A percentile compares a stretch with the other conserved stretches of the same genome.
phyloP scores from a whole-genome alignment of 2,797 vertebrate genomes.

The Mustela erminea region DNA sequence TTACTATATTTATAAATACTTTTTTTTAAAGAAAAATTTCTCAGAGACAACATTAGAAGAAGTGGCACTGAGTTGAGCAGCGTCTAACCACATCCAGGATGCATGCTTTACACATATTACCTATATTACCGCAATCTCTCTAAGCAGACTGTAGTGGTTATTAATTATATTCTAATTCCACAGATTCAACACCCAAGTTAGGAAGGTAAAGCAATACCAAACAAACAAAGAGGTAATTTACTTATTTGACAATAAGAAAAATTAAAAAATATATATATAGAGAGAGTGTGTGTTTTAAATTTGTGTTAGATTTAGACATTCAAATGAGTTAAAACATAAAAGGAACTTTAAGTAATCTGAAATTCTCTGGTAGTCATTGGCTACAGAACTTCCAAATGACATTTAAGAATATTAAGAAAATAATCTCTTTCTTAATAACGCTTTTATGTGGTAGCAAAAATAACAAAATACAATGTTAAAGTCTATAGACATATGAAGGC shows the following conservation, averaged over 20 bases:
- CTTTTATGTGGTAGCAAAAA: neutral
- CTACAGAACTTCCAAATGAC: neutral
- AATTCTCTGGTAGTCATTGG: neutral
- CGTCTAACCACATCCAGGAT: neutral
- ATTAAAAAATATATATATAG: neutral
- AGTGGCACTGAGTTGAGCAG: neutral
- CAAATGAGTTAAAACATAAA: conserved; percentile 40
- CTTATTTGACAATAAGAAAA: neutral
- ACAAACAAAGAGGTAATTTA: neutral
- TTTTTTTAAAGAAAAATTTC: neutral
- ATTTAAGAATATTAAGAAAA: neutral
- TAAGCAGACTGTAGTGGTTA: neutral
- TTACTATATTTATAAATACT: neutral
- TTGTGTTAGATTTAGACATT: neutral
- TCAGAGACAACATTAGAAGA: neutral
- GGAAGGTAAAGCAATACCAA: neutral
- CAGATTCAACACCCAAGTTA: neutral
- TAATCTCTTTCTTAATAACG: neutral
- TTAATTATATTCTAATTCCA: neutral
- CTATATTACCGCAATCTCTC: neutral
- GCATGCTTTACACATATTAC: neutral
- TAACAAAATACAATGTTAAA: neutral
- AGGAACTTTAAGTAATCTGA: neutral
- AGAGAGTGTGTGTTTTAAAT: neutral
- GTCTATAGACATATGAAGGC: conserved; percentile 19